Evolutionary conservation across 2,888 invertebrate species (phyloP).

Genomic region (Podotricha telesiphe): DNA sequence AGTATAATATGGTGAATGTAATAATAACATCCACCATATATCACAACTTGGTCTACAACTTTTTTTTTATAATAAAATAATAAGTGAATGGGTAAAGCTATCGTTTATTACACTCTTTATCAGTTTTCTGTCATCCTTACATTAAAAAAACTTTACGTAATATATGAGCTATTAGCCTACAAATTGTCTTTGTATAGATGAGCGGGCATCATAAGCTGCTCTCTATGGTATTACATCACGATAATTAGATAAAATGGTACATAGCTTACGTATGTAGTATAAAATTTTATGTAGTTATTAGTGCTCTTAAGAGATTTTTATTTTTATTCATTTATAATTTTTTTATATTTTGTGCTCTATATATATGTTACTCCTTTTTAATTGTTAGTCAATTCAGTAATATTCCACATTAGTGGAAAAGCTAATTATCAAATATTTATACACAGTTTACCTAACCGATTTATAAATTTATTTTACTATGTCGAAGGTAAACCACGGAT

Average conservation of each 20-base stretch:
- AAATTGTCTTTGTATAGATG: slow-evolving; percentile 33
- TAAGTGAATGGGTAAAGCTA: background rate
- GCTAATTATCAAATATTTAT: too few species aligned
- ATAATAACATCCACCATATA: background rate
- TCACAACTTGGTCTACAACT: background rate
- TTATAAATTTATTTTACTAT: too few species aligned
- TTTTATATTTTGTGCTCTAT: too few species aligned
- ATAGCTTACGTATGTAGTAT: slow-evolving; percentile 16
- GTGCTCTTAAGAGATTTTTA: background rate
- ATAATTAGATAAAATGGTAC: slow-evolving; percentile 30
- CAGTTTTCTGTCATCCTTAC: slow-evolving; percentile 22
- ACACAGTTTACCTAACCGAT: too few species aligned
- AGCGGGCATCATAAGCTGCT: slow-evolving; percentile 19
- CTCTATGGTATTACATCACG: slow-evolving; percentile 31
- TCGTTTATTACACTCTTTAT: slow-evolving; percentile 3
- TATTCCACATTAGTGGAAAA: too few species aligned
- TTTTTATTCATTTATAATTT: background rate
- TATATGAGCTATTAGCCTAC: slow-evolving; percentile 26
- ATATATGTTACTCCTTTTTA: too few species aligned
- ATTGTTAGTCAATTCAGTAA: too few species aligned
- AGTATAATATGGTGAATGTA: too few species aligned
- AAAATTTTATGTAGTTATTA: slow-evolving; percentile 7
- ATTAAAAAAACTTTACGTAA: slow-evolving; percentile 27
- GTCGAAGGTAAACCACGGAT: too few species aligned
- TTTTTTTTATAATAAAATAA: background rate